Conservation (phyloP, 2,888 invertebrate species). For the Hirtodrosophila cameraria region DNA sequence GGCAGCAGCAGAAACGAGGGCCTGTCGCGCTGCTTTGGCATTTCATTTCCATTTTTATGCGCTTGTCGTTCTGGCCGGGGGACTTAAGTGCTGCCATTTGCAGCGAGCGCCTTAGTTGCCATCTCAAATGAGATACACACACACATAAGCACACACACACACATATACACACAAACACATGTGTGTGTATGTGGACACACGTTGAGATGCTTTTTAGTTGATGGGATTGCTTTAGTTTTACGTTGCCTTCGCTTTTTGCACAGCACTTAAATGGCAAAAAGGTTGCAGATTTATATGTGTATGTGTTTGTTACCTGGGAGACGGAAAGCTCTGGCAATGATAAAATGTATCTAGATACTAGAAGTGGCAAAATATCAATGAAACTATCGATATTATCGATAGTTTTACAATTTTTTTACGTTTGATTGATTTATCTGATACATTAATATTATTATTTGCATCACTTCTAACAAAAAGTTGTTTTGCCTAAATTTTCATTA, state of each 20-base stretch:
- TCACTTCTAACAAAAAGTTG: too few species aligned
- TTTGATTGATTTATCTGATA: too few species aligned
- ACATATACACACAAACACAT: constrained; percentile 16
- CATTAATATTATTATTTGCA: too few species aligned
- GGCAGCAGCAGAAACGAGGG: constrained; percentile 40
- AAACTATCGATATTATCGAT: too few species aligned
- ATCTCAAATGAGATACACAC: constrained; percentile 60
- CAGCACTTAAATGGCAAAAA: constrained; percentile 60
- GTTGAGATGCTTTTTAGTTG: constrained; percentile 77
- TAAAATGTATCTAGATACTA: constrained; percentile 8
- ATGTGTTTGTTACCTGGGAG: constrained; percentile 32
- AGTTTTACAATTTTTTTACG: too few species aligned
- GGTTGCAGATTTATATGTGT: constrained; percentile 44
- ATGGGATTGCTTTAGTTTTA: constrained; percentile 71
- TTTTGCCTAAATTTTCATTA: too few species aligned
- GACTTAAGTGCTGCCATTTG: constrained; percentile 78
- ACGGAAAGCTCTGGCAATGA: constrained; percentile 14
- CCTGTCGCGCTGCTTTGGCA: constrained; percentile 58
- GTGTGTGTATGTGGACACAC: constrained; percentile 37
- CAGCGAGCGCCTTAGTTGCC: constrained; percentile 70
- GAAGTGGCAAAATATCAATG: too few species aligned
- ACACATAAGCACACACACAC: constrained; percentile 12
- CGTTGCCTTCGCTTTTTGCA: constrained; percentile 30
- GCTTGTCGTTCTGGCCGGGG: constrained; percentile 55
- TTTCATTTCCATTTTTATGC: constrained; percentile 80